Conservation (phyloP, 2,113 vertebrate species). For the Alectura lathami region DNA sequence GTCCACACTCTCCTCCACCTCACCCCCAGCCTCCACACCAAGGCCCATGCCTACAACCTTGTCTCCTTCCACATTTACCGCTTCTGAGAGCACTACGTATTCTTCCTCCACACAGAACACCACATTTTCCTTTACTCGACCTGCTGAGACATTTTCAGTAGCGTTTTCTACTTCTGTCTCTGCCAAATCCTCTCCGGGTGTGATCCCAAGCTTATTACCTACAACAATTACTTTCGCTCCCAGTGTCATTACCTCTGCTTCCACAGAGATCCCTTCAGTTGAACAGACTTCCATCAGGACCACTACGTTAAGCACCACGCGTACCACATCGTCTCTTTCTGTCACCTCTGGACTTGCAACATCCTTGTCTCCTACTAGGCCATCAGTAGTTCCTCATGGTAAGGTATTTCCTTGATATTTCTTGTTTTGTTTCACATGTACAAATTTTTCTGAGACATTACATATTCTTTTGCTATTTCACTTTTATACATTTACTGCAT, state of each 20-base stretch:
- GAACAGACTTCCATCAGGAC: background rate
- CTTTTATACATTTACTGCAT: background rate
- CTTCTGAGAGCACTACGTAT: background rate
- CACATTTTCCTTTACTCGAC: background rate
- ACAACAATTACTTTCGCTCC: background rate
- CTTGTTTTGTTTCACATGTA: accelerated
- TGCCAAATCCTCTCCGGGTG: background rate
- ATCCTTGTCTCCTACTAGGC: background rate
- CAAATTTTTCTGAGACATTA: background rate
- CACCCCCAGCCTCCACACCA: accelerated
- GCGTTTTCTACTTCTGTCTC: background rate
- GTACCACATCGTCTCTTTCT: accelerated
- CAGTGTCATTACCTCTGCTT: background rate
- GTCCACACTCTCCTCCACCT: accelerated
- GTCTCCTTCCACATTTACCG: background rate
- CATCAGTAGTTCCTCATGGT: background rate
- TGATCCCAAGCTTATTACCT: background rate
- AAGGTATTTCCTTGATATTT: accelerated
- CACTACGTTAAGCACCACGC: background rate
- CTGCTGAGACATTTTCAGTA: background rate
- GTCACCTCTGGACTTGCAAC: background rate
- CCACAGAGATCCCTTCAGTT: background rate
- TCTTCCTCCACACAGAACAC: background rate
- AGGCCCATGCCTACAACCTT: accelerated
- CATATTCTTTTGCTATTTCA: accelerated